phyloP scores from a whole-genome alignment of 1,140 invertebrate genomes.

The Bactericera cockerelli region DNA sequence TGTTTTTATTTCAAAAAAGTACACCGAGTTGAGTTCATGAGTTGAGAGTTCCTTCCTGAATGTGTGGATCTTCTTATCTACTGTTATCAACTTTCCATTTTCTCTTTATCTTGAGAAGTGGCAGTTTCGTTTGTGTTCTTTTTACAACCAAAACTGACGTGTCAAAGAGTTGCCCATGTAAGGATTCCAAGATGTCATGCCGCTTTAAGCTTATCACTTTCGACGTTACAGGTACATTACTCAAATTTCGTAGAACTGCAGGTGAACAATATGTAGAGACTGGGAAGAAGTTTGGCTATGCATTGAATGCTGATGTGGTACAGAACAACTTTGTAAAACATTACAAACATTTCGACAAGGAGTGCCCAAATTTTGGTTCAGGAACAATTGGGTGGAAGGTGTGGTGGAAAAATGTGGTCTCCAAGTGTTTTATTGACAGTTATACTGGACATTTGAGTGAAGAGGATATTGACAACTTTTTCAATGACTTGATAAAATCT shows the following conservation, averaged over 20 bases:
- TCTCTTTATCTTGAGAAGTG: no score
- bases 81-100: no score
- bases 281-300: conserved; percentile 47
- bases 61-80: no score
- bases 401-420: conserved; percentile 64
- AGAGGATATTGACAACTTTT: conserved; percentile 35
- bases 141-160: no score
- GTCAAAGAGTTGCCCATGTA: no score
- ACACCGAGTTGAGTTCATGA: no score
- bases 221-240: conserved; percentile 70
- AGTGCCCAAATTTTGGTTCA: conserved; percentile 68
- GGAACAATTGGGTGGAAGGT: conserved; percentile 49
- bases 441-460: conserved; percentile 23
- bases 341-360: conserved; percentile 40
- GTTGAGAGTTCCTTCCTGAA: no score
- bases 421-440: conserved; percentile 40
- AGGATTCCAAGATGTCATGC: neutral
- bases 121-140: no score
- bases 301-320: conserved; percentile 39
- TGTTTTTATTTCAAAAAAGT: no score
- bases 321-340: conserved; percentile 43
- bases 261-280: conserved; percentile 55
- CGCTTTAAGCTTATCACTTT: conserved; percentile 50
- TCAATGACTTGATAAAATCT: conserved; percentile 39
- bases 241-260: conserved; percentile 50